These are phyloP conservation scores for Nasonovia ribisnigri DNA, from an alignment of 2,888 invertebrate genomes.

Conservation along the genomic window DNA sequence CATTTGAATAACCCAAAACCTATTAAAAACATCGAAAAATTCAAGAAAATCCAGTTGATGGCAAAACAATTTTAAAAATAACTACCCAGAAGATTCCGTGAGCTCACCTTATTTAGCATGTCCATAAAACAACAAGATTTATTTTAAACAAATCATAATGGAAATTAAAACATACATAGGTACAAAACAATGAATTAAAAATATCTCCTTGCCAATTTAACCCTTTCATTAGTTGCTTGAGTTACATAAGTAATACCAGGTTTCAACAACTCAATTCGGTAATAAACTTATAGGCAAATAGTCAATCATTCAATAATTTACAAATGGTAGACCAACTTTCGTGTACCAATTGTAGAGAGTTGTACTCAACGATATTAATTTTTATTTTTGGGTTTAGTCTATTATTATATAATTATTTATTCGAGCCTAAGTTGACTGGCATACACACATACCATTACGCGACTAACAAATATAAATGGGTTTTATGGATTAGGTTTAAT, in stretches of 20 bases:
- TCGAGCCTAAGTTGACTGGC: background rate
- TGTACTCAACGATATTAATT: background rate
- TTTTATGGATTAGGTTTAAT: background rate
- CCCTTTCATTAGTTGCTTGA: background rate
- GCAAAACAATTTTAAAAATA: too few relatives aligned
- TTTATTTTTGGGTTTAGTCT: background rate
- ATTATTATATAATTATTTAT: background rate
- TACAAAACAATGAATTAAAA: too few relatives aligned
- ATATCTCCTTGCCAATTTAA: background rate
- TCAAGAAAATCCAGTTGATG: too few relatives aligned
- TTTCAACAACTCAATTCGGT: background rate
- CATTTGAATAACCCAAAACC: too few relatives aligned
- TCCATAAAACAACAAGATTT: background rate
- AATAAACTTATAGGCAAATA: background rate
- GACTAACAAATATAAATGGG: background rate
- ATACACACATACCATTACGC: background rate
- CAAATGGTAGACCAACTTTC: background rate
- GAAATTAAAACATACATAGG: background rate
- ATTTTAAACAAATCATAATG: background rate
- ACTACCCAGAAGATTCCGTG: too few relatives aligned
- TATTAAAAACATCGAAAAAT: too few relatives aligned
- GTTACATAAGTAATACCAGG: background rate
- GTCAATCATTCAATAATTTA: background rate
- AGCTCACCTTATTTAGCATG: too few relatives aligned
- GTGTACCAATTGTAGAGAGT: too few relatives aligned